Evolutionary conservation across 1,140 invertebrate genomes (phyloP), one percentile per base, ranked within the genome.

Genomic region (Hermetia illucens): DNA sequence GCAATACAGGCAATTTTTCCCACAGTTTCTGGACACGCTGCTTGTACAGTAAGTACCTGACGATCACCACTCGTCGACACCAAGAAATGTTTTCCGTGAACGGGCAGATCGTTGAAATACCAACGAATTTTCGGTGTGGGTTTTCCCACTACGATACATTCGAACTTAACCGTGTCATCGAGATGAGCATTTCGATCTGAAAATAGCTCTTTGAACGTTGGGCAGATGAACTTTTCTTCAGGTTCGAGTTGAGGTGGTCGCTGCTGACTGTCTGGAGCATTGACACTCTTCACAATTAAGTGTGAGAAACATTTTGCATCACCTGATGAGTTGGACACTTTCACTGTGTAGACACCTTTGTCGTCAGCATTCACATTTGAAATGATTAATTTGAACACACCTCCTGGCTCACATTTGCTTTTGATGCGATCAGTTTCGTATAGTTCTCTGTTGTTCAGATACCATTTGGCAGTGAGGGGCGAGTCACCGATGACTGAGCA

Each of bases 301-400:
- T 82, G 77, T 0, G 80, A 78, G 42, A 85, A 82, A 47, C 81
- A 82, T 51, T 84, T 83, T 1, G 78, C 79, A 46, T 85, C 79
- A n/a, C 83, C 83, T 16, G 68, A 62, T 15, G 60, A 49, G 56
- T 85, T 87, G 2, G 63, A 66, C 0, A 82, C 82, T 51, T 79
- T 79, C 0, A 77, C 76, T 1, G 77, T 79, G 50, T 85, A 87
- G 36, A 82, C 76, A 3, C 82, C 82, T 48, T 77, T 75, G 48
- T 86, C 76, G 34, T 75, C 67, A 2, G 69, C 64, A 6, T 45
- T 54, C 0, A 72, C 70, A 27, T 69, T 62, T 18, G 56, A 62
- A 19, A 84, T 74, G 24, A 63, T 67, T 2, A 84, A 51, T 36
- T 62, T 69, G 1, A 71, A 65, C 16, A 63, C 64, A 21, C 77